Evolutionary conservation across 2,113 vertebrate species (phyloP).

Genomic region (Gnathonemus longibarbis): DNA sequence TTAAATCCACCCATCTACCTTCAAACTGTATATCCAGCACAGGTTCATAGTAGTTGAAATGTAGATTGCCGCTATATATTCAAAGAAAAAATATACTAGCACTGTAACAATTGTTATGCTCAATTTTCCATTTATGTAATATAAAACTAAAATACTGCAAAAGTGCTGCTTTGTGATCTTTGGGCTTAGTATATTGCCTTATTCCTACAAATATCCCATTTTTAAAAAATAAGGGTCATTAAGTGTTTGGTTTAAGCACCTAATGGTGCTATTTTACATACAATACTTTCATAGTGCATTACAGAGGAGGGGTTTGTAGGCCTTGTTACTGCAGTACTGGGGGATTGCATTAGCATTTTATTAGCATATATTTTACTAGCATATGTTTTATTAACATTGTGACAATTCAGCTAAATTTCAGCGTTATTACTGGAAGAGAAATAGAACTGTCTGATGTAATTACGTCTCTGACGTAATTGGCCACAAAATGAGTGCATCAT

Average conservation of each 20-base stretch:
- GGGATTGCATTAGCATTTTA: neutral
- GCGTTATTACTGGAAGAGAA: neutral
- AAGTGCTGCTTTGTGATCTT: neutral
- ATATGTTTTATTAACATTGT: neutral
- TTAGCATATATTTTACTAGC: neutral
- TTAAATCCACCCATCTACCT: neutral
- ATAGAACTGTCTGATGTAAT: neutral
- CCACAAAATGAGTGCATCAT: neutral
- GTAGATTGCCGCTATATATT: neutral
- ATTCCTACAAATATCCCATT: neutral
- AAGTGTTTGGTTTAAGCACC: constrained; percentile 1
- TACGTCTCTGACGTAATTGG: neutral
- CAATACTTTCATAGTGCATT: neutral
- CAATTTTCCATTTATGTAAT: neutral
- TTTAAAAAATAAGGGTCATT: neutral
- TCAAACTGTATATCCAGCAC: neutral
- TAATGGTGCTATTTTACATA: neutral
- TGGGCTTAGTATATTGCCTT: neutral
- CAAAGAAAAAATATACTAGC: neutral
- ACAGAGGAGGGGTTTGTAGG: neutral
- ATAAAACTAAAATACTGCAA: neutral
- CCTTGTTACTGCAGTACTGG: neutral
- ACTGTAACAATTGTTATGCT: neutral
- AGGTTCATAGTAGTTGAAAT: neutral
- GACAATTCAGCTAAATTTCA: neutral